These are phyloP conservation scores for Setophaga petechia DNA, from an alignment of 2,113 vertebrate genomes.

Conservation along the genomic window DNA sequence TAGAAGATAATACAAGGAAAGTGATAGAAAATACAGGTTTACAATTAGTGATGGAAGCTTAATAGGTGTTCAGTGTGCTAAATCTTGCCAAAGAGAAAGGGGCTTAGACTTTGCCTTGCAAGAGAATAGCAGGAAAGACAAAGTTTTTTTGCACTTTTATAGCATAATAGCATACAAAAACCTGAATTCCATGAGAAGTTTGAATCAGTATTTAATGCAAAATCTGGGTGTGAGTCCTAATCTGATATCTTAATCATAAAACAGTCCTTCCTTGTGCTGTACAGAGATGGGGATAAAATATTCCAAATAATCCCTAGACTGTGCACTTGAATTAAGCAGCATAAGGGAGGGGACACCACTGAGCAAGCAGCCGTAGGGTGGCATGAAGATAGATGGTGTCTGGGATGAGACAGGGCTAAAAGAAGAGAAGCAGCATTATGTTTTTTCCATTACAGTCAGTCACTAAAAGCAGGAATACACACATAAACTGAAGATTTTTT, in stretches of 20 bases:
- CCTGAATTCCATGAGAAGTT: not conserved
- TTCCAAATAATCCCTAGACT: not conserved
- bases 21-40: not conserved
- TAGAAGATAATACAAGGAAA: not conserved
- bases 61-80: not conserved
- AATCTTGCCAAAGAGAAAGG: not conserved
- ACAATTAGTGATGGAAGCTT: not conserved
- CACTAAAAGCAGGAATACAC: not conserved
- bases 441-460: not conserved
- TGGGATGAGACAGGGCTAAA: not conserved
- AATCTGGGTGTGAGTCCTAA: not conserved
- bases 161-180: not conserved
- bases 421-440: not conserved
- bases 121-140: not conserved
- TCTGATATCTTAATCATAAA: not conserved
- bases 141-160: not conserved
- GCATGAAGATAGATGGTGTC: conserved; percentile 1
- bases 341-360: not conserved
- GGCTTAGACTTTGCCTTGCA: not conserved
- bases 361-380: accelerated
- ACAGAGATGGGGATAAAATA: not conserved
- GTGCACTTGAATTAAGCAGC: not conserved
- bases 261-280: not conserved
- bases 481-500: not conserved
- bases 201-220: not conserved